Conservation (phyloP, 2,888 invertebrate species). For the Zeuzera pyrina region DNA sequence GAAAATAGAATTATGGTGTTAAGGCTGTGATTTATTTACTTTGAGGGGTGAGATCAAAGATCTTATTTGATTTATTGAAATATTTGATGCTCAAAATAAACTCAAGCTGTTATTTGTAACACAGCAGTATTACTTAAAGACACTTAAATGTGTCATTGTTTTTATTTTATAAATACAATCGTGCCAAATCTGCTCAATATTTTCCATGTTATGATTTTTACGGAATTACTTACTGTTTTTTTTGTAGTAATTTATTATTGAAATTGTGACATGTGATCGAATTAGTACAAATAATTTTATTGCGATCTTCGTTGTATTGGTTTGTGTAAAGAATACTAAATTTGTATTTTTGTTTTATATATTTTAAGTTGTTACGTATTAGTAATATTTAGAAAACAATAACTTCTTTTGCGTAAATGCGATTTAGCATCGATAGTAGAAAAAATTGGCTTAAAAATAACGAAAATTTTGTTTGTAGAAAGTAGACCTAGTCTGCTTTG, state of each 20-base stretch:
- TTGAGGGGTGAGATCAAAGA: slow-evolving; percentile 51
- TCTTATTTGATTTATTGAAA: slow-evolving; percentile 32
- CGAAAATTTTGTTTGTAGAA: slow-evolving; percentile 8
- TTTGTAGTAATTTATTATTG: no score
- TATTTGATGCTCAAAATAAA: slow-evolving; percentile 25
- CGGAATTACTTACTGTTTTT: slow-evolving; percentile 26
- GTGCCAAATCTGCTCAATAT: slow-evolving; percentile 65
- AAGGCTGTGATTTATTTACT: slow-evolving; percentile 69
- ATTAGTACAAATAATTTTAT: no score
- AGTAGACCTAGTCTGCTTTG: slow-evolving; percentile 3
- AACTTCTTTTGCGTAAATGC: slow-evolving; percentile 3
- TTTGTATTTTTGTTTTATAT: no score
- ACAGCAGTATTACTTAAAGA: neutral
- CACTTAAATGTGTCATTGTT: neutral
- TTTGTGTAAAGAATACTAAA: no score
- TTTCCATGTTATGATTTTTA: slow-evolving; percentile 35
- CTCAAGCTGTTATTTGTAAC: slow-evolving; percentile 3
- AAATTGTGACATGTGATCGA: no score
- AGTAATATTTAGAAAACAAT: no score
- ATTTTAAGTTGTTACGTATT: no score
- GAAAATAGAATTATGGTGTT: slow-evolving; percentile 17
- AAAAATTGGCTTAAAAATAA: slow-evolving; percentile 14
- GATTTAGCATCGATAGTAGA: slow-evolving; percentile 11
- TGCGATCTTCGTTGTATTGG: no score
- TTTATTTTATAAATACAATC: no score